Percentiles rank a stretch among this genome's conserved stretches.
phyloP scores from a whole-genome alignment of 1,140 invertebrate species.

The Drosophila lini region DNA sequence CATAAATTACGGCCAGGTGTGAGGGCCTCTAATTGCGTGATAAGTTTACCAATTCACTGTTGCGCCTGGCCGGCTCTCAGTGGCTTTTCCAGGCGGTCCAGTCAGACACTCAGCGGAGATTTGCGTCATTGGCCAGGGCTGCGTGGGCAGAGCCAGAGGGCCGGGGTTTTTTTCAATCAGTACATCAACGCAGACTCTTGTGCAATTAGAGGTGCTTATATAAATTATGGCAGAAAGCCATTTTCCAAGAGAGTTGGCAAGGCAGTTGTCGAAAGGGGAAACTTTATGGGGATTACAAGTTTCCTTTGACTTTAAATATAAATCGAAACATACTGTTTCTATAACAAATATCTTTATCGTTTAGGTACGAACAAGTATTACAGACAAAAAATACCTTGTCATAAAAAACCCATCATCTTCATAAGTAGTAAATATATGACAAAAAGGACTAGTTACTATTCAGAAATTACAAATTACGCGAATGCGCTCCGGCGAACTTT shows the following conservation, averaged over 20 bases:
- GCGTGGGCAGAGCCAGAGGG: not conserved
- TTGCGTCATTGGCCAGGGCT: conserved; percentile 48
- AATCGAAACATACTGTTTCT: too few relatives aligned
- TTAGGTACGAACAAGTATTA: not conserved
- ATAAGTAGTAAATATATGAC: not conserved
- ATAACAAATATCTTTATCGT: too few relatives aligned
- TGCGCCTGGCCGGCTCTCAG: conserved; percentile 12
- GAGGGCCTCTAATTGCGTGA: conserved; percentile 74
- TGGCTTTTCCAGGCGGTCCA: conserved; percentile 3
- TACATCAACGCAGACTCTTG: conserved; percentile 7
- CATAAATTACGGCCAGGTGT: conserved; percentile 72
- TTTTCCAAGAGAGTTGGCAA: not conserved
- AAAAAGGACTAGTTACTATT: conserved; percentile 3
- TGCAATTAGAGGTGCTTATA: not conserved
- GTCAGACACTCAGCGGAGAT: conserved; percentile 44
- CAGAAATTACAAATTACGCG: conserved; percentile 23
- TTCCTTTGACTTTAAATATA: too few relatives aligned
- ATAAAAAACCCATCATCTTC: too few relatives aligned
- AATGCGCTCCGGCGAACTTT: conserved; percentile 31
- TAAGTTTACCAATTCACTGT: conserved; percentile 73
- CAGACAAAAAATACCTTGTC: not conserved
- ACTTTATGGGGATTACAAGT: too few relatives aligned
- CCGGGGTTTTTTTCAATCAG: conserved; percentile 33
- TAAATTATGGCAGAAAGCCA: not conserved
- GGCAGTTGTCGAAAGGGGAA: not conserved